Evolutionary conservation across 2,113 vertebrate genomes (phyloP), one percentile per base, ranked within the genome.

Genomic region (Oryzias woworae): DNA sequence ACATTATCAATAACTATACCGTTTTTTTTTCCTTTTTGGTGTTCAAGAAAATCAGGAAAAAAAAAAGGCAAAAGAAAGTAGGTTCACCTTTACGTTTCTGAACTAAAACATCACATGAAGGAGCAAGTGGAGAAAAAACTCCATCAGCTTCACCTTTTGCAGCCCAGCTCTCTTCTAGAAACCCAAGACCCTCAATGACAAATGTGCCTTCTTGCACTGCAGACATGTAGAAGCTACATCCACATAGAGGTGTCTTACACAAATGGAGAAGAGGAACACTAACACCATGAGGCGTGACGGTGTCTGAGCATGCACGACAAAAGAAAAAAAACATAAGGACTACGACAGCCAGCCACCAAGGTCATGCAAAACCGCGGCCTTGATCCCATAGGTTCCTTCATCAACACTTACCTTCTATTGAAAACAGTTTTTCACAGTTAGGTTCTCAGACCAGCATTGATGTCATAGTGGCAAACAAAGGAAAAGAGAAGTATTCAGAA

Each of bases 391-490:
- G 44, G 17, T 58, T 48, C 24, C 51, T 28, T 45, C 66, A 16
- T 22, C 10, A 17, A 62, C 17, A 70, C 95, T 95, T 96, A 96
- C 95, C 94, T 95, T 95, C 94, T 98, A 91, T 75, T 91, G 90
- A 90, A 94, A 77, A 94, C 1, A 52, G 69, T 69, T 69, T 90
- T 92, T 83, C 92, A 83, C 76, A 85, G 89, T 92, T 87, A 91
- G 90, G 85, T 91, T 87, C 92, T 93, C 92, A 93, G 91, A 90
- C 90, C 88, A 94, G 91, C 92, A 93, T 78, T 91, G 87, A 70
- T 58, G 78, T 81, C 70, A 81, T 41, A 71, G 69, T 62, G 66
- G 82, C 63, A 85, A 17, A 90, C 53, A 84, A 66, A 85, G 42
- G 66, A 65, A 78, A 53, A 81, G 44, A 83, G 16, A 60, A 22